A percentile compares a stretch with the other conserved stretches of the same genome.
Evolutionary conservation across 2,888 invertebrate genomes (phyloP).

Genomic region (Lutraria lutraria): DNA sequence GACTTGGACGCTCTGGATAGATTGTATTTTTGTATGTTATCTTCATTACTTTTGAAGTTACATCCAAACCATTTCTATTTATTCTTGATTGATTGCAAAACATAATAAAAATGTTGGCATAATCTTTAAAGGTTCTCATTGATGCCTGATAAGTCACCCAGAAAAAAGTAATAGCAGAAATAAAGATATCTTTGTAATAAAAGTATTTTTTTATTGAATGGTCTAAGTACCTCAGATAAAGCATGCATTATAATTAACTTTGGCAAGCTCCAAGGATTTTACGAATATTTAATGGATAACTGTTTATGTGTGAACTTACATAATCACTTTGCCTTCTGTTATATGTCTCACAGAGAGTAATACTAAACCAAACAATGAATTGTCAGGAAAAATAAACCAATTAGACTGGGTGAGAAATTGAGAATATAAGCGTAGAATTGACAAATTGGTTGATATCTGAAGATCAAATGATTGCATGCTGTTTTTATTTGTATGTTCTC

Average conservation of each 20-base stretch:
- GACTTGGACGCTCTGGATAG: no score
- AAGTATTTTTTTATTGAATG: not conserved
- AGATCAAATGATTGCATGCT: not conserved
- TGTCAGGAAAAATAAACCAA: conserved; percentile 11
- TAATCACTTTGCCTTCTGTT: conserved; percentile 8
- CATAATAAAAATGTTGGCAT: not conserved
- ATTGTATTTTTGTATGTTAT: no score
- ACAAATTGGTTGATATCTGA: not conserved
- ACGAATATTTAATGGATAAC: conserved; percentile 6
- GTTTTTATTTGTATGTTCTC: not conserved
- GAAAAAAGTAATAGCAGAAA: not conserved
- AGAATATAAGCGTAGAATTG: no score
- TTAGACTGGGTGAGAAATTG: not conserved
- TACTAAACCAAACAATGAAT: not conserved
- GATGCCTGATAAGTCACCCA: not conserved
- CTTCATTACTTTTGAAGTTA: not conserved
- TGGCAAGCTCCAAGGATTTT: not conserved
- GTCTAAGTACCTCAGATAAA: not conserved
- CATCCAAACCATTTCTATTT: not conserved
- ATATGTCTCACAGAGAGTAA: not conserved
- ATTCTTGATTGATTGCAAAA: not conserved
- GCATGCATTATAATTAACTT: not conserved
- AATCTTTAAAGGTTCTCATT: not conserved
- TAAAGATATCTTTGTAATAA: not conserved
- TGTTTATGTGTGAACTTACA: not conserved